Base-by-base conservation (phyloP, 1,140 invertebrate species). In the Platorchestia sp. region DNA sequence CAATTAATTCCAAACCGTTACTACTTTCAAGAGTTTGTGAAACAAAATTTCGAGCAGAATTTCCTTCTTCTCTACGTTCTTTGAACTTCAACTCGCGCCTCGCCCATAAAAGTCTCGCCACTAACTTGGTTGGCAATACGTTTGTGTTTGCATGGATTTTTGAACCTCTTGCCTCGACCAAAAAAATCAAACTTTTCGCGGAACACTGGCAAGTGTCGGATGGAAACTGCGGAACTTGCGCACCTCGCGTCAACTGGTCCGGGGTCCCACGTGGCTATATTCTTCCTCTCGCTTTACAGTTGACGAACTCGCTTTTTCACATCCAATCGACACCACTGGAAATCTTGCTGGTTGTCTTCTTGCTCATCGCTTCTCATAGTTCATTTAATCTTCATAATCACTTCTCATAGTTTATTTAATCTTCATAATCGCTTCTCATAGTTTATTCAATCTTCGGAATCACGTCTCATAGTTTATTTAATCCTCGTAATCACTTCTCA, bases 41-140 rank as follows among this genome's bases (percentile, higher is more conserved):
- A 89, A 43, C 41, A 89, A 89, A 89, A 89, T 27, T 75, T 75
- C 27, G 3, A 10, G 3, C 59, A 36, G 10, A 42, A 89, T 89
- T 89, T 89, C 36, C 43, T 89, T 43, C 3, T 89, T 43, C 10
- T 42, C 87, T 10, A 5, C 87, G 87, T 42, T 41, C 43, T 89
- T 89, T 89, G 3, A 44, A 14, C 87, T 89, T 42, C 87, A 42
- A 89, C 87, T 44, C 87, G 5, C 41, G 22, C n/a, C 87, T n/a
- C 91, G 45, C 43, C 45, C 91, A 93, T 93, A 93, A 93, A 93
- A 93, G 19, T 93, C 43, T 44, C 43, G 91, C 91, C 91, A 44
- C 91, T 93, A 93, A 93, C 91, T 93, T 93, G 91, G 91, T 93
- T 93, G 91, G 91, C 91, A 45, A 93, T 93, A 93, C 91, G 91